A percentile compares a stretch with the other conserved stretches of the same genome.
These are phyloP conservation scores for Chiloscyllium punctatum DNA, from an alignment of 2,797 vertebrate genomes.

Conservation along the genomic window DNA sequence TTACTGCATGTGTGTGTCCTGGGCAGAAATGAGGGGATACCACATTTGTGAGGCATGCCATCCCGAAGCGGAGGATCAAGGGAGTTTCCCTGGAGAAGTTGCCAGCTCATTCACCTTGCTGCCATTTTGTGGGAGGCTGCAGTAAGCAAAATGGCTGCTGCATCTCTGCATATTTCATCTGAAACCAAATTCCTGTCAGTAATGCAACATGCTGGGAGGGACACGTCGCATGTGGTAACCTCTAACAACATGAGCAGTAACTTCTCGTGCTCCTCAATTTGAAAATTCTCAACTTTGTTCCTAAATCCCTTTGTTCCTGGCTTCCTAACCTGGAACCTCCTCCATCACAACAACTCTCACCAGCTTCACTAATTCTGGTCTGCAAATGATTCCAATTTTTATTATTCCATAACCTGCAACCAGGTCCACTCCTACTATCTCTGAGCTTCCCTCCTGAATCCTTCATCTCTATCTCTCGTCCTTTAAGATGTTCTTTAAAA, in stretches of 20 bases:
- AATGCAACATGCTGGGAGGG: not conserved
- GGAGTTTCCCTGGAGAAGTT: not conserved
- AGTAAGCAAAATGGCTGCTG: not conserved
- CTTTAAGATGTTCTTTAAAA: not conserved
- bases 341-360: not conserved
- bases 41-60: not conserved
- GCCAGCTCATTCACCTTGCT: not conserved
- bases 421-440: not conserved
- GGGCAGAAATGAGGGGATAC: not conserved
- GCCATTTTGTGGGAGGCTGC: not conserved
- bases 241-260: too few relatives aligned
- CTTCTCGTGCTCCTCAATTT: not conserved
- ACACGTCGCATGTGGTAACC: not conserved
- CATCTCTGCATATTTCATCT: not conserved
- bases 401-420: not conserved
- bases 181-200: not conserved
- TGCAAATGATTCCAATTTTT: not conserved
- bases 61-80: not conserved
- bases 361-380: not conserved
- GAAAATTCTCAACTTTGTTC: not conserved
- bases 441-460: not conserved
- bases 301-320: not conserved
- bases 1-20: too few relatives aligned
- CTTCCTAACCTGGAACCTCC: not conserved
- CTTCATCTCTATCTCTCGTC: not conserved